phyloP scores from a whole-genome alignment of 2,113 vertebrate species.

The Syrrhaptes paradoxus region DNA sequence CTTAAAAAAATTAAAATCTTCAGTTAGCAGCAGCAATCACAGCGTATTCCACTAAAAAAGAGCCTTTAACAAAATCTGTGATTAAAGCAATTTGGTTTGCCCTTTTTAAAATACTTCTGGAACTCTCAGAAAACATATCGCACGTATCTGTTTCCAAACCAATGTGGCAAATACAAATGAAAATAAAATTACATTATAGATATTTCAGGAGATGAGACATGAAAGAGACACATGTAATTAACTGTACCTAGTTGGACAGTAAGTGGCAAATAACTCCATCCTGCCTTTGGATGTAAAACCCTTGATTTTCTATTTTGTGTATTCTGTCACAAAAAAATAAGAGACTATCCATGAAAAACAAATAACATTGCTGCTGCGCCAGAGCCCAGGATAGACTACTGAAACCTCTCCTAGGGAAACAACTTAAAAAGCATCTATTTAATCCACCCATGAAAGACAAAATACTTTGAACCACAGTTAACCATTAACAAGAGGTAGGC shows the following conservation, averaged over 20 bases:
- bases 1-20: background rate
- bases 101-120: constrained; percentile 24
- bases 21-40: constrained; percentile 28
- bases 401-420: background rate
- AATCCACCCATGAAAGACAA: background rate
- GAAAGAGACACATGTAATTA: background rate
- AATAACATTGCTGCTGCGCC: background rate
- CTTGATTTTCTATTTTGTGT: background rate
- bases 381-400: background rate
- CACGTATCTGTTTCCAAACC: constrained; percentile 23
- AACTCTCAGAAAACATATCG: constrained; percentile 21
- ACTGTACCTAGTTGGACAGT: background rate
- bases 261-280: background rate
- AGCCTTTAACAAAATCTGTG: constrained; percentile 23
- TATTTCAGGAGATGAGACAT: background rate
- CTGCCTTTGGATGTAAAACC: background rate
- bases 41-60: constrained; percentile 12
- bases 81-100: constrained; percentile 51
- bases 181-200: constrained; percentile 20
- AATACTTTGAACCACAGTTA: background rate
- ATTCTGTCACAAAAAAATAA: background rate
- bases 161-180: background rate
- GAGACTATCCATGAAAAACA: background rate
- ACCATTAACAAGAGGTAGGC: background rate
- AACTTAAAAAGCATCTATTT: background rate